phyloP scores from a whole-genome alignment of 2,797 vertebrate species.

The Orestias chungarensis region DNA sequence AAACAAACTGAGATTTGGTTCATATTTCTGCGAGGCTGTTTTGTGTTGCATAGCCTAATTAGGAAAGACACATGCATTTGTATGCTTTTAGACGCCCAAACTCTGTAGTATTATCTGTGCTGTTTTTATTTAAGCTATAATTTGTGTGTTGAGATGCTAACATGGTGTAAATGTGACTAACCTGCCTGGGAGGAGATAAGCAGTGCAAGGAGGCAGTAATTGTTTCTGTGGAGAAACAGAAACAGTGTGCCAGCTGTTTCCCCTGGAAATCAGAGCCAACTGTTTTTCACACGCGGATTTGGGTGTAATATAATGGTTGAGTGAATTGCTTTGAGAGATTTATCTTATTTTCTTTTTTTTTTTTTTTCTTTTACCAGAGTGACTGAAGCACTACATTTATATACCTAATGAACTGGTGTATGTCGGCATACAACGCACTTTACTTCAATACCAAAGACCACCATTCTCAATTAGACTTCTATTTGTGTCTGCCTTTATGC shows the following conservation, averaged over 20 bases:
- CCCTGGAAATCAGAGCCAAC: slow-evolving; percentile 11
- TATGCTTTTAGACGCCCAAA: slow-evolving; percentile 48
- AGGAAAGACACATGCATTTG: slow-evolving; percentile 44
- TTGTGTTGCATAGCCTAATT: slow-evolving; percentile 46
- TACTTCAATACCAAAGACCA: background rate
- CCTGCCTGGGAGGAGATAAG: slow-evolving; percentile 63
- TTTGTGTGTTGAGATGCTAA: slow-evolving; percentile 42
- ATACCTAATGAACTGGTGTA: background rate
- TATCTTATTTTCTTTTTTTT: background rate
- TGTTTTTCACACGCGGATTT: slow-evolving; percentile 3
- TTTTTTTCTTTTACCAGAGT: background rate
- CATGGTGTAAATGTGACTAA: slow-evolving; percentile 65
- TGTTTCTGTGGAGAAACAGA: slow-evolving; percentile 44
- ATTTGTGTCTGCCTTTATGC: background rate
- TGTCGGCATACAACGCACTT: background rate
- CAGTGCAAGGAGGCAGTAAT: slow-evolving; percentile 38
- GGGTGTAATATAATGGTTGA: background rate
- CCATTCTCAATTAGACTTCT: background rate
- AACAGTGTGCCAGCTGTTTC: slow-evolving; percentile 4
- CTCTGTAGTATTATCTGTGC: slow-evolving; percentile 28
- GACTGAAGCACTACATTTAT: background rate
- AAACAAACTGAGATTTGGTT: slow-evolving; percentile 18
- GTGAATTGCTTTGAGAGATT: background rate
- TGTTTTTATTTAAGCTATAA: slow-evolving; percentile 57
- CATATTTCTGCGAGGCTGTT: slow-evolving; percentile 38